These are phyloP conservation scores for Gymnobelideus leadbeateri DNA, from an alignment of 2,113 vertebrate genomes.

Conservation along the genomic window DNA sequence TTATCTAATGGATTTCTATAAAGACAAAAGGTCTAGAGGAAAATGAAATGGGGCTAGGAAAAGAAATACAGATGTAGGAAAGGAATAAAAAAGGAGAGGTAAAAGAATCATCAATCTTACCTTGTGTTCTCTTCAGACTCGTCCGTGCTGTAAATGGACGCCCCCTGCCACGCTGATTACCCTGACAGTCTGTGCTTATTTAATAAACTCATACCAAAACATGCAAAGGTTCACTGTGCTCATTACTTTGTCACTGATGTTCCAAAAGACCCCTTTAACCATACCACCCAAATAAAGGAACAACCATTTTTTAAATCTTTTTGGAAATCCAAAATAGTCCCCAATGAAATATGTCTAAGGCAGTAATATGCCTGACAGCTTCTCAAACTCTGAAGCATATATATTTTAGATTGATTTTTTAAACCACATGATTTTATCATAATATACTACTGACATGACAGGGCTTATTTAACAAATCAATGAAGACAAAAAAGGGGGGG, in stretches of 20 bases:
- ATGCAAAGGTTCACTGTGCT: constrained; percentile 97
- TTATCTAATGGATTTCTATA: constrained; percentile 71
- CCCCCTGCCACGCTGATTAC: constrained; percentile 94
- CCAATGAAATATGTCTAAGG: constrained; percentile 77
- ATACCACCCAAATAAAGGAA: constrained; percentile 80
- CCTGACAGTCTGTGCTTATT: constrained; percentile 94
- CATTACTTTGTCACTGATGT: constrained; percentile 79
- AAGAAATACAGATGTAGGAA: constrained; percentile 70
- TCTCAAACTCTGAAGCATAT: constrained; percentile 80
- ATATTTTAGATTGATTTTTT: constrained; percentile 54
- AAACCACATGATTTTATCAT: constrained; percentile 69
- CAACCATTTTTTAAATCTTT: constrained; percentile 72
- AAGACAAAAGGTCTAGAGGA: constrained; percentile 73
- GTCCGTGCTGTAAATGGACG: constrained; percentile 99
- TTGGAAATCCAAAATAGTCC: constrained; percentile 75
- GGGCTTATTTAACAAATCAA: constrained; percentile 61
- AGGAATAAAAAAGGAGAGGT: constrained; percentile 82
- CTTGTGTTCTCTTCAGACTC: constrained; percentile 96
- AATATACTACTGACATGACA: constrained; percentile 74
- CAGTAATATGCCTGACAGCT: constrained; percentile 81
- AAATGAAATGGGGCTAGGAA: constrained; percentile 76
- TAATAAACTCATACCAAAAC: constrained; percentile 90
- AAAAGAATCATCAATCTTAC: constrained; percentile 89
- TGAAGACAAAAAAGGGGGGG: constrained; percentile 56
- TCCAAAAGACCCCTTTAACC: constrained; percentile 80